Percentiles rank a stretch among this genome's conserved stretches.
These are phyloP conservation scores for Lissonota sp. DNA, from an alignment of 2,888 invertebrate genomes.

Conservation along the genomic window DNA sequence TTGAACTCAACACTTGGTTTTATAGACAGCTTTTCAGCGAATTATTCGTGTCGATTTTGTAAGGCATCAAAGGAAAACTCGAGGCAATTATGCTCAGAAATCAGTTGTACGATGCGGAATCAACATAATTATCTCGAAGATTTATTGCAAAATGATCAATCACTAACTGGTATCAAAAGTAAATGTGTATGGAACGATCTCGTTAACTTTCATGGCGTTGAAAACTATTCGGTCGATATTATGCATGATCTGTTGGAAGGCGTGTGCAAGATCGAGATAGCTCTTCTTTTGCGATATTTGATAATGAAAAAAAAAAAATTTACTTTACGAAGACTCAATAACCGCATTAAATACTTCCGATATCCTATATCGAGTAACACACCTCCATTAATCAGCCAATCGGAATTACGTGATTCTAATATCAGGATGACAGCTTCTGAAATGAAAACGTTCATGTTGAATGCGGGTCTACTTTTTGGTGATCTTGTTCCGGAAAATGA, in stretches of 20 bases:
- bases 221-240: constrained; percentile 69
- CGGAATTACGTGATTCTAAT: constrained; percentile 36
- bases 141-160: too few species aligned
- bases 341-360: constrained; percentile 54
- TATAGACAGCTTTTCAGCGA: too few species aligned
- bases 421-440: constrained; percentile 36
- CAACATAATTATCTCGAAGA: too few species aligned
- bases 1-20: too few species aligned
- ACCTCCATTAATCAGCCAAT: constrained; percentile 56
- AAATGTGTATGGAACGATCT: too few species aligned
- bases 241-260: constrained; percentile 72
- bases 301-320: constrained; percentile 55
- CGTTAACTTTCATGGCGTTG: constrained; percentile 67
- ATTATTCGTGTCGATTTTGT: too few species aligned
- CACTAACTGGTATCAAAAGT: too few species aligned
- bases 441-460: constrained; percentile 50
- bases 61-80: too few species aligned
- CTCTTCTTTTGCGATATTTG: constrained; percentile 38
- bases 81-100: too few species aligned
- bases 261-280: constrained; percentile 61
- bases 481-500: constrained; percentile 56
- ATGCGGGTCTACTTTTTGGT: constrained; percentile 56
- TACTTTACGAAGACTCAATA: constrained; percentile 57
- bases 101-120: too few species aligned
- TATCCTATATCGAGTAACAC: constrained; percentile 43